Percentiles rank a stretch among this genome's conserved stretches.
These are phyloP conservation scores for Drosophila atripex DNA, from an alignment of 2,888 invertebrate genomes.

Conservation along the genomic window DNA sequence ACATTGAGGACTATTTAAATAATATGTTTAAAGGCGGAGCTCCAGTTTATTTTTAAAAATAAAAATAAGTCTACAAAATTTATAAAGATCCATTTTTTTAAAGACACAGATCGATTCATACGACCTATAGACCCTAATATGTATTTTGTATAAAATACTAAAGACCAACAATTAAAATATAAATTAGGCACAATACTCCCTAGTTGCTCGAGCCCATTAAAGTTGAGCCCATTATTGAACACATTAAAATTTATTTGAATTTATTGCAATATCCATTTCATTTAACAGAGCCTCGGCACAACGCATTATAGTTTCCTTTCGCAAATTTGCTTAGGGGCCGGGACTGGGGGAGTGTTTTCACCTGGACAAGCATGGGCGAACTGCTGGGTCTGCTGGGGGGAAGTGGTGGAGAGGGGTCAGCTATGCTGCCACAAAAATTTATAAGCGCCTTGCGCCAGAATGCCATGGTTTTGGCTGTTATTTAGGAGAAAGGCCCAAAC, in stretches of 20 bases:
- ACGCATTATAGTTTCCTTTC: slow-evolving; percentile 44
- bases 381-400: background rate
- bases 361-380: slow-evolving; percentile 27
- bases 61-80: no score
- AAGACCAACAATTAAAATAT: no score
- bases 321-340: slow-evolving; percentile 41
- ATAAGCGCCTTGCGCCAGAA: slow-evolving; percentile 69
- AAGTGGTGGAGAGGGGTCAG: slow-evolving; percentile 7
- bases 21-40: no score
- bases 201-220: no score
- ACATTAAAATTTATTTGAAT: slow-evolving; percentile 54
- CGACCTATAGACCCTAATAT: no score
- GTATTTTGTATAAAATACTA: no score
- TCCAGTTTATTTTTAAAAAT: no score
- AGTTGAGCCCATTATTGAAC: slow-evolving; percentile 8
- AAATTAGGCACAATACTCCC: background rate
- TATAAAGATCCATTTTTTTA: no score
- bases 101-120: no score
- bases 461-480: slow-evolving; percentile 61
- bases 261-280: slow-evolving; percentile 55
- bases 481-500: slow-evolving; percentile 67
- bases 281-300: slow-evolving; percentile 46
- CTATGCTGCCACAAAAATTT: slow-evolving; percentile 56
- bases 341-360: slow-evolving; percentile 5
- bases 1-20: no score